Conservation (phyloP, 1,140 invertebrate genomes). For the Drusus annulatus region DNA sequence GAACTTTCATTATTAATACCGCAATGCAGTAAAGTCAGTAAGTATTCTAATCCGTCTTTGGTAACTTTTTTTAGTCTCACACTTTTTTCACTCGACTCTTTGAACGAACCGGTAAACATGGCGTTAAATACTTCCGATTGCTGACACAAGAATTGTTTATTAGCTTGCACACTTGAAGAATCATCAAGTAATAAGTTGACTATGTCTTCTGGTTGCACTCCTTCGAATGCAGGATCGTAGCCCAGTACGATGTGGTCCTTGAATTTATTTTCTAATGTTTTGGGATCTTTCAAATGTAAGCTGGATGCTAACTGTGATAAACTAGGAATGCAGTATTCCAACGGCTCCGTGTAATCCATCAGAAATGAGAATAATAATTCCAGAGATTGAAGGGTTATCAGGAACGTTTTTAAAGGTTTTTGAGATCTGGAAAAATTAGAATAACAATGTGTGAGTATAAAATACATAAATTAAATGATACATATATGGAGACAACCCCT, state of each 20-base stretch:
- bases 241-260: constrained; percentile 63
- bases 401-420: constrained; percentile 66
- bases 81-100: constrained; percentile 74
- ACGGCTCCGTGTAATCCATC: constrained; percentile 64
- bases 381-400: constrained; percentile 66
- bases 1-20: constrained; percentile 67
- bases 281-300: constrained; percentile 70
- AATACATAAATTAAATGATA: too few relatives aligned
- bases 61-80: constrained; percentile 73
- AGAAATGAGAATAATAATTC: constrained; percentile 63
- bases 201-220: constrained; percentile 64
- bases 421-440: constrained; percentile 63
- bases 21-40: constrained; percentile 71
- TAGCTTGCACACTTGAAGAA: constrained; percentile 73
- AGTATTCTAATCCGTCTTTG: constrained; percentile 71
- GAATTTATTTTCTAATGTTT: constrained; percentile 63
- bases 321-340: constrained; percentile 66
- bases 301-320: constrained; percentile 66
- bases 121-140: constrained; percentile 78
- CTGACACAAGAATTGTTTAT: constrained; percentile 74
- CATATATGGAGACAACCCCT: too few relatives aligned
- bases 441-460: too few relatives aligned
- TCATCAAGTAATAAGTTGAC: constrained; percentile 79
- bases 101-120: constrained; percentile 78
- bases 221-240: constrained; percentile 66